Evolutionary conservation across 2,113 vertebrate species (phyloP).

Genomic region (Saguinus imperator): DNA sequence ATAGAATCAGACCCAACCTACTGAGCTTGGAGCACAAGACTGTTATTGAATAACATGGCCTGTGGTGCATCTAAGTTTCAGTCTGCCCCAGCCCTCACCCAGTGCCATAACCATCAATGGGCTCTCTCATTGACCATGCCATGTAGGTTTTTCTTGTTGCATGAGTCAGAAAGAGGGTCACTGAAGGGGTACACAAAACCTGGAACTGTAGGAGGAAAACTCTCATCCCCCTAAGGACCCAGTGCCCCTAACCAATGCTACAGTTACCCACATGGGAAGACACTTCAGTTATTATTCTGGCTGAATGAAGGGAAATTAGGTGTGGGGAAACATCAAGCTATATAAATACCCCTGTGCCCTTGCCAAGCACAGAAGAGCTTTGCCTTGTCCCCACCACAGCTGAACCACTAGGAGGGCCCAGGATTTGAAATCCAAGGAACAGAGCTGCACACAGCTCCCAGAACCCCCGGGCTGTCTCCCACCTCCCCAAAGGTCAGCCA

Average conservation of each 20-base stretch:
- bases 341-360: background rate
- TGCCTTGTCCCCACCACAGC: background rate
- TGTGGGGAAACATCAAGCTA: background rate
- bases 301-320: background rate
- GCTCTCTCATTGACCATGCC: background rate
- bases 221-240: too few species aligned
- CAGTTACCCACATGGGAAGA: background rate
- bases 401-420: background rate
- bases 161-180: background rate
- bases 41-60: too few species aligned
- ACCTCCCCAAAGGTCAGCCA: background rate
- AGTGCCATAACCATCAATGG: rapidly evolving
- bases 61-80: too few species aligned
- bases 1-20: background rate
- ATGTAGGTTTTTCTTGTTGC: background rate
- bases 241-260: rapidly evolving
- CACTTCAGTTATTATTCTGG: background rate
- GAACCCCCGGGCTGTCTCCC: background rate
- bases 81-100: background rate
- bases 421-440: background rate
- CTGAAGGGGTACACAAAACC: background rate
- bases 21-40: background rate
- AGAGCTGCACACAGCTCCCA: rapidly evolving
- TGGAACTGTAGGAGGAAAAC: background rate
- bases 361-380: background rate